Conservation (phyloP, 2,113 vertebrate species). For the Odontesthes bonariensis region DNA sequence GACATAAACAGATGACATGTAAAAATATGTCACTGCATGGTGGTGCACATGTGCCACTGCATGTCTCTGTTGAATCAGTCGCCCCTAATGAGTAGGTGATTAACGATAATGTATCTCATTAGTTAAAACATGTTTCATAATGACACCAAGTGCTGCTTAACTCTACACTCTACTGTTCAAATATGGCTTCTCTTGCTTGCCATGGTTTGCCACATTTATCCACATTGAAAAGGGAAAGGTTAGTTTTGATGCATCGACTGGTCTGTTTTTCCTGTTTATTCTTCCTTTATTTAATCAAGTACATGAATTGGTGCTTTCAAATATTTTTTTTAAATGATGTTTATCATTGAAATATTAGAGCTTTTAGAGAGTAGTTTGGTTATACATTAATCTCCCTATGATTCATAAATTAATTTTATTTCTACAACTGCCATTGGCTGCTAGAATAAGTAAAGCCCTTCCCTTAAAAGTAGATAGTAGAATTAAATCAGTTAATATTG, state of each 20-base stretch:
- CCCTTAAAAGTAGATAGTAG: too few relatives aligned
- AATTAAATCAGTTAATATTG: too few relatives aligned
- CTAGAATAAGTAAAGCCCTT: too few relatives aligned
- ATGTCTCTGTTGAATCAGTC: constrained; percentile 57
- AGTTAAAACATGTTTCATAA: constrained; percentile 74
- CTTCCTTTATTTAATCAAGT: too few relatives aligned
- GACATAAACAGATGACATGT: constrained; percentile 13
- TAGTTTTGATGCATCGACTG: neutral
- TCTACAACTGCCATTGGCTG: too few relatives aligned
- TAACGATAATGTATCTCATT: constrained; percentile 77
- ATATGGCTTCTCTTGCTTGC: constrained; percentile 33
- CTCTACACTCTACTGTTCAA: constrained; percentile 22
- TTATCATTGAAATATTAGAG: too few relatives aligned
- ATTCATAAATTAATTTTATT: too few relatives aligned
- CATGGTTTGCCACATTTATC: neutral
- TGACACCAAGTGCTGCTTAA: constrained; percentile 43
- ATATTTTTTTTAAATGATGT: too few relatives aligned
- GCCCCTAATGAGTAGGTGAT: constrained; percentile 74
- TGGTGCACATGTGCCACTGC: constrained; percentile 23
- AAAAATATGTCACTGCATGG: neutral
- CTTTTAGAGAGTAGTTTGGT: too few relatives aligned
- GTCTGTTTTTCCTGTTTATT: too few relatives aligned
- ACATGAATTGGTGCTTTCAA: too few relatives aligned
- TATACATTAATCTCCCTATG: too few relatives aligned
- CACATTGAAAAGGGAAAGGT: neutral